Conservation (phyloP, 2,113 vertebrate species). For the Egretta garzetta region DNA sequence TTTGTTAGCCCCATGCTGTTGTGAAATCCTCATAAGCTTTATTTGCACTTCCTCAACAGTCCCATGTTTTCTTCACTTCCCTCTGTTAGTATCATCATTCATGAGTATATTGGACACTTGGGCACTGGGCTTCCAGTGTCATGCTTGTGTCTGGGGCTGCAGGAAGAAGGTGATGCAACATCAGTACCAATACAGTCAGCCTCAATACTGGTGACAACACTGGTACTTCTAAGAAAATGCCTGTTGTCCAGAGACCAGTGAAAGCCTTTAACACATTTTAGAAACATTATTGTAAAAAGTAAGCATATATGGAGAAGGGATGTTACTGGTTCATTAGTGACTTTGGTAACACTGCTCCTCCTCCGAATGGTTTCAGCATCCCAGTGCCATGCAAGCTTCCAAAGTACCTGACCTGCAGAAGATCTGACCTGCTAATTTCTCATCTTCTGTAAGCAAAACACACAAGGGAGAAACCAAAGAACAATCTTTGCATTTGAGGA, state of each 20-base stretch:
- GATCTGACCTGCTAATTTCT: not conserved
- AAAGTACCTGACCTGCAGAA: not conserved
- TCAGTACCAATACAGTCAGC: not conserved
- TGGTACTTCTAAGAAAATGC: not conserved
- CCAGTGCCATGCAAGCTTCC: not conserved
- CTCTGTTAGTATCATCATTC: not conserved
- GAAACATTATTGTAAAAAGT: not conserved
- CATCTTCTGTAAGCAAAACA: not conserved
- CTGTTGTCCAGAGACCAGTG: not conserved
- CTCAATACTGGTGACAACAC: not conserved
- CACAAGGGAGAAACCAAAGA: not conserved
- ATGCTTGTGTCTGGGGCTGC: not conserved
- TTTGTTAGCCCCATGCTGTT: not conserved
- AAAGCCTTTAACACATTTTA: not conserved
- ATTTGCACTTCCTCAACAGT: not conserved
- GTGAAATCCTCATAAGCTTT: not conserved
- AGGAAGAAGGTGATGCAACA: not conserved
- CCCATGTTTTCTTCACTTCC: not conserved
- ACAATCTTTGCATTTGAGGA: not conserved
- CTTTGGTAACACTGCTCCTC: not conserved
- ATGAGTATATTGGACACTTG: not conserved
- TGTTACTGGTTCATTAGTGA: not conserved
- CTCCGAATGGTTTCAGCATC: not conserved
- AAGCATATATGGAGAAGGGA: not conserved
- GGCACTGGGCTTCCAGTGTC: not conserved